These are phyloP conservation scores for Danaus chrysippus DNA, from an alignment of 2,888 invertebrate species.

Conservation along the genomic window DNA sequence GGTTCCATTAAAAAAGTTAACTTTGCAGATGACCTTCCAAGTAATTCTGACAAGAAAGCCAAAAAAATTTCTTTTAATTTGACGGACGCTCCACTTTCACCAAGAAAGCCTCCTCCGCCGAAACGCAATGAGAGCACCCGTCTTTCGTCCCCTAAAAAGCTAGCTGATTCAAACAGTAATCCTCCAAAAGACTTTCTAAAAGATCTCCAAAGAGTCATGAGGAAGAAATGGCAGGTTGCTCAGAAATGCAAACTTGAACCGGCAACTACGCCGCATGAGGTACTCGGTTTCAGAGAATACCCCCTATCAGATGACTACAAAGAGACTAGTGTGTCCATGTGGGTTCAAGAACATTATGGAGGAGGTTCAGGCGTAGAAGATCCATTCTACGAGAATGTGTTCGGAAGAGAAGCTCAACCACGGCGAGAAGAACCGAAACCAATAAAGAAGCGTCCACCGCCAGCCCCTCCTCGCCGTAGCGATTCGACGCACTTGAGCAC, in stretches of 20 bases:
- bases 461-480: constrained; percentile 93
- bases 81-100: constrained; percentile 76
- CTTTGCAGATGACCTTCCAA: constrained; percentile 79
- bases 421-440: constrained; percentile 60
- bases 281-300: constrained; percentile 92
- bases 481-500: constrained; percentile 90
- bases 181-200: constrained; percentile 91
- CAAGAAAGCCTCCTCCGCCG: constrained; percentile 85
- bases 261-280: constrained; percentile 93
- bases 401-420: constrained; percentile 47
- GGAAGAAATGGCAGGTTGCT: constrained; percentile 95
- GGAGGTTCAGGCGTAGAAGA: constrained; percentile 56
- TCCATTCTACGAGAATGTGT: constrained; percentile 88
- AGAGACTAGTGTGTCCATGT: constrained; percentile 91
- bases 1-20: constrained; percentile 77
- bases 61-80: constrained; percentile 84
- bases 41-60: constrained; percentile 73
- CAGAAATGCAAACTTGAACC: constrained; percentile 94
- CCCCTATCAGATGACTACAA: constrained; percentile 85
- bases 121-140: constrained; percentile 87
- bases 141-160: constrained; percentile 86
- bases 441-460: constrained; percentile 87
- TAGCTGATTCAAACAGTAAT: constrained; percentile 84
- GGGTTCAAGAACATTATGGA: constrained; percentile 94
- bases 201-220: constrained; percentile 94